Evolutionary conservation across 35 echinoderm and acorn worm species (phyloP).

Genomic region (Eucidaris tribuloides): DNA sequence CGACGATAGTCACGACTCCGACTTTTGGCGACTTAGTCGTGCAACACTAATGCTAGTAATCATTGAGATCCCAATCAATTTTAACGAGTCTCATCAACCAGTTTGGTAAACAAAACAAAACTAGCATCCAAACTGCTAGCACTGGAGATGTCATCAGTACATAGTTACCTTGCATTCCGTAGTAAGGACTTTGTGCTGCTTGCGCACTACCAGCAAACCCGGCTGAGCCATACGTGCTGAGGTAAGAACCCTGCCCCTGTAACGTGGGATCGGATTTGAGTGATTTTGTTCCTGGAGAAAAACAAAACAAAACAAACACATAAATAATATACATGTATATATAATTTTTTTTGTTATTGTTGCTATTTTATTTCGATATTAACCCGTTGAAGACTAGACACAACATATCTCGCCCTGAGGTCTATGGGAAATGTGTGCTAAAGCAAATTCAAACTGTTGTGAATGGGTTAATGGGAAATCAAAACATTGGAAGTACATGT

Average conservation of each 20-base stretch:
- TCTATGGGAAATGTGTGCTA: too few species aligned
- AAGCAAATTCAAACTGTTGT: too few species aligned
- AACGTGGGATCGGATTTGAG: conserved; percentile 54
- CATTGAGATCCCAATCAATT: not conserved
- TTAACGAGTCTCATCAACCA: not conserved
- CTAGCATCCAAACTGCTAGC: too few species aligned
- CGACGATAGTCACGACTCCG: not conserved
- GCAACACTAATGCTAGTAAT: not conserved
- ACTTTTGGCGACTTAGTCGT: not conserved
- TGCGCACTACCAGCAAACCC: conserved; percentile 39
- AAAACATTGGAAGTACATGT: too few species aligned
- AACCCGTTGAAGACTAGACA: too few species aligned
- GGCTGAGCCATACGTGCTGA: conserved; percentile 52
- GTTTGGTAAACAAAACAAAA: not conserved
- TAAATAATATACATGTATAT: too few species aligned
- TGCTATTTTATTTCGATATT: too few species aligned
- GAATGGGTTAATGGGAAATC: too few species aligned
- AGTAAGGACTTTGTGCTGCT: conserved; percentile 54
- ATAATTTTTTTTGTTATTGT: too few species aligned
- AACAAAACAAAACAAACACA: too few species aligned
- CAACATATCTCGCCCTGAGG: too few species aligned
- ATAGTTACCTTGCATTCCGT: conserved; percentile 63
- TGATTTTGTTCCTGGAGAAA: conserved; percentile 50
- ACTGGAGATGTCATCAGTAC: too few species aligned
- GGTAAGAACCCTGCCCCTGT: conserved; percentile 55